Base-by-base conservation (phyloP, 2,797 vertebrate species). In the Apogon hyalosoma region DNA sequence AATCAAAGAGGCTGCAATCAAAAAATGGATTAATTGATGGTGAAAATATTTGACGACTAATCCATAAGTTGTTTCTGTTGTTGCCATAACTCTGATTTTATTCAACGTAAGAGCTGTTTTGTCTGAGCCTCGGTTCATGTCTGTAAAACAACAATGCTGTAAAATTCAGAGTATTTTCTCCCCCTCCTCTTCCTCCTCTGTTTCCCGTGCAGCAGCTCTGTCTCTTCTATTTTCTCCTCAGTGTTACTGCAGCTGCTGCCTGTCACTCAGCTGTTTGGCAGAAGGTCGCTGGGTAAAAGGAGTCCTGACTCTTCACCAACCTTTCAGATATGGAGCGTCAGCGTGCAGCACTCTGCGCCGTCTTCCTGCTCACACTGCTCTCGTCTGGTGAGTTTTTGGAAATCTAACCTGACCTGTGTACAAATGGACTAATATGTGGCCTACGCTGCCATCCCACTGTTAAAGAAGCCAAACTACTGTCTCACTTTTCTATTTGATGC, bases 171-270 rank as follows among this genome's bases (percentile, higher is more conserved):
- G 14, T 14, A 41, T 41, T 41, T 14, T 46, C 14, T 14, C 11
- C 11, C 14, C 51, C 4, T 19, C 19, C 5, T 6, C 28, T n/a
- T n/a, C 40, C 43, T 62, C 19, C 9, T 47, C 11, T 51, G 59
- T 2, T 60, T 60, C 70, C 60, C 8, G 38, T 39, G 1, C 63
- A 21, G 39, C 68, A 16, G 42, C 28, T 57, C 52, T 57, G 18
- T 43, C 56, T 61, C 18, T 89, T 86, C 86, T 93, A 91, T 92
- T 88, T 89, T 83, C 71, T 86, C 33, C 65, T 56, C 10, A 1
- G 42, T 81, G 68, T 84, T 69, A 65, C 75, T 69, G 75, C 93
- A 94, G 91, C 93, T 94, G 94, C 81, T 24, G 43, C 77, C 55
- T 46, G 82, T 89, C 89, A 64, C 40, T 91, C 91, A 43, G 8